Evolutionary conservation across 2,797 vertebrate genomes (phyloP).

Genomic region (Monodelphis domestica): DNA sequence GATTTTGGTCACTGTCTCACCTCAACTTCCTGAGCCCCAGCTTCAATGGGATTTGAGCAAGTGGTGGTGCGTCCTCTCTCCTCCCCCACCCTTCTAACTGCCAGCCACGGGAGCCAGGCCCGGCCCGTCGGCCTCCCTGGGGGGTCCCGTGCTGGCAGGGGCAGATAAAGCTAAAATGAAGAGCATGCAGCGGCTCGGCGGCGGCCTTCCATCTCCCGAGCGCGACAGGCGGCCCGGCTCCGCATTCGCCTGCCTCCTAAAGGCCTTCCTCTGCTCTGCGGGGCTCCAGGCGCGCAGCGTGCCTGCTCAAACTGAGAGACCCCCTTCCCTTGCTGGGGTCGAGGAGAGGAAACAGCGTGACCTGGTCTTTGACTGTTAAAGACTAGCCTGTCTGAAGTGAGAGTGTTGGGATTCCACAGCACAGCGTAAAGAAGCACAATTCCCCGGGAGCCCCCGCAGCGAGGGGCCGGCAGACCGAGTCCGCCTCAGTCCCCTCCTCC

Average conservation of each 20-base stretch:
- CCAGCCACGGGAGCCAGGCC: conserved; percentile 57
- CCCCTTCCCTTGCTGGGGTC: not conserved
- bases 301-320: no score
- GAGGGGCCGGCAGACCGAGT: conserved; percentile 59
- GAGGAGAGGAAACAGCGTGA: conserved; percentile 37
- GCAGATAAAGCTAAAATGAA: conserved; percentile 41
- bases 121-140: conserved; percentile 65
- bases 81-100: conserved; percentile 11
- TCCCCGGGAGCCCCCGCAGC: conserved; percentile 76
- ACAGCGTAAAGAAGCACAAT: conserved; percentile 76
- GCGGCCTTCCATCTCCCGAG: no score
- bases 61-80: not conserved
- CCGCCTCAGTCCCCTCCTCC: conserved; percentile 62
- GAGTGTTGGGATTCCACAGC: conserved; percentile 68
- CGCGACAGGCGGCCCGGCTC: not conserved
- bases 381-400: conserved; percentile 52
- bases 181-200: no score
- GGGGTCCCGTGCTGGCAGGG: conserved; percentile 60
- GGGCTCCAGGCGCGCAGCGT: no score
- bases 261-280: conserved; percentile 51
- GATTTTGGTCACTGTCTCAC: conserved; percentile 66
- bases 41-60: conserved; percentile 27
- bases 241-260: not conserved
- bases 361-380: conserved; percentile 46
- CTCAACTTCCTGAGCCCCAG: conserved; percentile 40